Evolutionary conservation across 2,888 invertebrate species (phyloP), one percentile per base, ranked within the genome.

Genomic region (Acanthopleura granulata): DNA sequence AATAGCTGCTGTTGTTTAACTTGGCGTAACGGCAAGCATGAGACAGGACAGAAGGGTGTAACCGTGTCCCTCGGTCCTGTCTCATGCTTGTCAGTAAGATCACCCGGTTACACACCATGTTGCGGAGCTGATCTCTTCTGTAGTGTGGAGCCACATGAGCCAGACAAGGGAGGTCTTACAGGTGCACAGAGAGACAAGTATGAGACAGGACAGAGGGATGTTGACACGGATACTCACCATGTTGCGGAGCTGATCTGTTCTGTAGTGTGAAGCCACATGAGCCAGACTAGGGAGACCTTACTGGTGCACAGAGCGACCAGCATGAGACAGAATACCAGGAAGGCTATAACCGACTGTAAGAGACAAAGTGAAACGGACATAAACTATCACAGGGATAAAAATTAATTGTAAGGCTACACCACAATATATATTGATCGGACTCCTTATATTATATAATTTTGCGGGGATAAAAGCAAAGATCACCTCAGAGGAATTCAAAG

Each of bases 231-330:
- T 74, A 79, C 80, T 62, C 0, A 76, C 40, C 74, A 74, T 9
- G 74, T 74, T 18, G 74, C 62, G 3, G 74, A 74, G 16, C 25
- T 22, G 22, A 74, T 74, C 29, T 49, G 50, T 22, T 74, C 74
- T 29, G 62, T 62, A 50, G 49, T 74, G 50, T 74, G 74, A 18
- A 74, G 74, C 22, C 57, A 27, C n/a, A 71, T 29, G 16, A 74
- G 25, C 81, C 81, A 81, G 49, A 81, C 72, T 57, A 82, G 25
- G 15, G 79, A 73, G 50, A 79, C 76, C 30, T 79, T 77, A n/a
- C 78, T 74, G 18, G 80, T 73, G 57, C 74, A 73, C 14, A 79
- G 66, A 30, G 73, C 75, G n/a, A 70, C 69, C 22, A 77, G 76
- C 79, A 79, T 82, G 0, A 74, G 51, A 49, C 80, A 66, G 27